Conservation (phyloP, 1,140 invertebrate species). For the Drosophila dunni region DNA sequence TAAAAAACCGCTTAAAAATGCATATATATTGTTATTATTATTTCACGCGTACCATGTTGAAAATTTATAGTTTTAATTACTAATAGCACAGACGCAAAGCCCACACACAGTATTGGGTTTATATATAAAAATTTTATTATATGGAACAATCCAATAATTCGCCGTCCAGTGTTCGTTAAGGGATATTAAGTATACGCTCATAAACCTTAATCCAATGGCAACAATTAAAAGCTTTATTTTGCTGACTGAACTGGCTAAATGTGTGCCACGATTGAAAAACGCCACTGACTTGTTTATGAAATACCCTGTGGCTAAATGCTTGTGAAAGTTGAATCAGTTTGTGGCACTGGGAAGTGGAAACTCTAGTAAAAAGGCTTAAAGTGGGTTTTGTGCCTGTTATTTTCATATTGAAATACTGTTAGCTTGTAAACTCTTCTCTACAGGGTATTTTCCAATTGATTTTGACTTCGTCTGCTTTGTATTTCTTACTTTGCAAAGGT, state of each 20-base stretch:
- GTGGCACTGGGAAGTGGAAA: not conserved
- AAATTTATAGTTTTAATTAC: conserved; percentile 69
- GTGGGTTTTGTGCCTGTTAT: no score
- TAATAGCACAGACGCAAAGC: conserved; percentile 45
- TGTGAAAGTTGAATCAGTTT: not conserved
- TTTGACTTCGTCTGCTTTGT: not conserved
- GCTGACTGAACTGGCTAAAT: conserved; percentile 32
- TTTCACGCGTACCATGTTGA: conserved; percentile 32
- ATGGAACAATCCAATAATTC: conserved; percentile 1
- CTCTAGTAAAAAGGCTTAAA: no score
- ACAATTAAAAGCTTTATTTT: conserved; percentile 78
- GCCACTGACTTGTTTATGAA: not conserved
- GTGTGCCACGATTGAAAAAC: conserved; percentile 24
- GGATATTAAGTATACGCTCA: conserved; percentile 73
- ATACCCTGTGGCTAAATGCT: conserved; percentile 2
- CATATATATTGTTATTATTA: conserved; percentile 55
- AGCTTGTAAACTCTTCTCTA: not conserved
- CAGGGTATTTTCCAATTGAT: not conserved
- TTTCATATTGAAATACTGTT: not conserved
- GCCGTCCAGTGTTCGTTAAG: conserved; percentile 11
- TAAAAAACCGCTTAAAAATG: conserved; percentile 52
- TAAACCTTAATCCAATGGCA: conserved; percentile 73
- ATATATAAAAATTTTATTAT: not conserved
- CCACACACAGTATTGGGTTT: not conserved
- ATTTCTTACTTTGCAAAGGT: conserved; percentile 10